Evolutionary conservation across 2,888 invertebrate species (phyloP).

Genomic region (Gryllus longicercus): DNA sequence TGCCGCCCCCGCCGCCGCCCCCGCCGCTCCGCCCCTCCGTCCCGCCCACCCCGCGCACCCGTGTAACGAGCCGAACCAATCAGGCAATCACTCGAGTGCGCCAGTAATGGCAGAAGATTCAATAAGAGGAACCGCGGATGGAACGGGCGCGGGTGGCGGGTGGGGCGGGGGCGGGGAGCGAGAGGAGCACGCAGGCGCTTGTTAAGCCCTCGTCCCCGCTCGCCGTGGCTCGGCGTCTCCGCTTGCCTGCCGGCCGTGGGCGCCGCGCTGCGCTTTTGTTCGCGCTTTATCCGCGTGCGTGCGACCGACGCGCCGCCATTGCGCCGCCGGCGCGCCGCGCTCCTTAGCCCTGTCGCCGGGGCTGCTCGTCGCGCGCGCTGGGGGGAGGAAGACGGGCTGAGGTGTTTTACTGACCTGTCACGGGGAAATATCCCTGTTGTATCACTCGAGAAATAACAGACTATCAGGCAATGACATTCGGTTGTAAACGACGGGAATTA

Average conservation of each 20-base stretch:
- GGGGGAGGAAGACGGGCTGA: no score
- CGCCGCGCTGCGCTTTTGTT: background rate
- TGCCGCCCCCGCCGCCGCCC: background rate
- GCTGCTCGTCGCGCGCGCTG: no score
- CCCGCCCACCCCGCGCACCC: background rate
- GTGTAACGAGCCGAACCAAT: slow-evolving; percentile 28
- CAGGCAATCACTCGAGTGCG: slow-evolving; percentile 19
- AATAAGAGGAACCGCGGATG: background rate
- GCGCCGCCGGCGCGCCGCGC: no score
- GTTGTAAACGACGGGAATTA: no score
- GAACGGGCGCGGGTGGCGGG: background rate
- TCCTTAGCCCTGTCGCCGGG: no score
- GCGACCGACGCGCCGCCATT: no score
- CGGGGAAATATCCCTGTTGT: no score
- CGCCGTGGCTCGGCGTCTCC: background rate
- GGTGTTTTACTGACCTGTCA: no score
- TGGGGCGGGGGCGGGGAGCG: background rate
- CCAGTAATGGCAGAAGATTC: slow-evolving; percentile 17
- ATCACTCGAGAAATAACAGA: no score
- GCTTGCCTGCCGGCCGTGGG: background rate
- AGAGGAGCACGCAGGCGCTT: background rate
- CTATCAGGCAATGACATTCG: no score
- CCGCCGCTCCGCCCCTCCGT: background rate
- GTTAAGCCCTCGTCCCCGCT: background rate
- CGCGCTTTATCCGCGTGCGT: no score